phyloP scores from a whole-genome alignment of 2,797 vertebrate species.

The Sebastes vulpes region DNA sequence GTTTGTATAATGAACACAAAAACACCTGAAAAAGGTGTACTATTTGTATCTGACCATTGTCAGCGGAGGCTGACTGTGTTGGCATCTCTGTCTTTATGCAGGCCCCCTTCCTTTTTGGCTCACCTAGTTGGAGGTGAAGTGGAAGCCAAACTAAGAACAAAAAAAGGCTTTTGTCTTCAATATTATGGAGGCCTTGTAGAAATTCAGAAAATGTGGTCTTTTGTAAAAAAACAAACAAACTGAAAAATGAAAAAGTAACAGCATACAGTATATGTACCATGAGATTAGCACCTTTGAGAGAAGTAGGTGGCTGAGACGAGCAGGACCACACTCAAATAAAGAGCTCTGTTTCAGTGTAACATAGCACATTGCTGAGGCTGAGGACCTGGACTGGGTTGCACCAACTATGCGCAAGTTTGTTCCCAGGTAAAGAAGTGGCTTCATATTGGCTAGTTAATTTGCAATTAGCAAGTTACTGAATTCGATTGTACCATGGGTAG shows the following conservation, averaged over 20 bases:
- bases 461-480: slow-evolving; percentile 47
- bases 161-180: slow-evolving; percentile 55
- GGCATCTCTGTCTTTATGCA: slow-evolving; percentile 69
- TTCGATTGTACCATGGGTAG: slow-evolving; percentile 22
- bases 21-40: slow-evolving; percentile 54
- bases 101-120: slow-evolving; percentile 43
- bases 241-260: slow-evolving; percentile 56
- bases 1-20: slow-evolving; percentile 67
- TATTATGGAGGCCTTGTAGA: slow-evolving; percentile 70
- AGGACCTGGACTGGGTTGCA: slow-evolving; percentile 74
- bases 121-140: slow-evolving; percentile 44
- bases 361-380: slow-evolving; percentile 67
- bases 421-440: slow-evolving; percentile 67
- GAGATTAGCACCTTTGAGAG: slow-evolving; percentile 54
- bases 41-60: slow-evolving; percentile 73
- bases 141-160: slow-evolving; percentile 45
- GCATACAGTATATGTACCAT: slow-evolving; percentile 54
- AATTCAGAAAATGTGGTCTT: slow-evolving; percentile 73
- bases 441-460: slow-evolving; percentile 54
- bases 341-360: slow-evolving; percentile 71
- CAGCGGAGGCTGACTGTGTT: slow-evolving; percentile 51
- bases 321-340: slow-evolving; percentile 51
- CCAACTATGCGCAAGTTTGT: slow-evolving; percentile 76
- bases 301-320: slow-evolving; percentile 54
- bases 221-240: slow-evolving; percentile 60